Evolutionary conservation across 2,113 vertebrate species (phyloP), one percentile per base, ranked within the genome.

Genomic region (Turnix velox): DNA sequence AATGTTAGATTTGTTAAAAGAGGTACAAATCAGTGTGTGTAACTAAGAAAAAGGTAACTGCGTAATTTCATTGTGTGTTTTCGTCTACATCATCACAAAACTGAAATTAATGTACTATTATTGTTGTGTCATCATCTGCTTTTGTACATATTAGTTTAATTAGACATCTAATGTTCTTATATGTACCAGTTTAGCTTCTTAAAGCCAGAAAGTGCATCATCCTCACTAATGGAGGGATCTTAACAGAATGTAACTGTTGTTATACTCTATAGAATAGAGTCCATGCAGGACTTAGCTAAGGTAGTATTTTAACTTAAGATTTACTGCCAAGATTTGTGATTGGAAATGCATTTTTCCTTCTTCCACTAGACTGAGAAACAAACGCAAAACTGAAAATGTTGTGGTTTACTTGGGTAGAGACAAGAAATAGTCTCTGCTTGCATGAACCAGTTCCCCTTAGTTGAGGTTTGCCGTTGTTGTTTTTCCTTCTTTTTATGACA

Each of bases 201-300:
- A 16, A 72, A 63, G 33, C 25, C 71, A 82, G n/a, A 45, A 58
- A n/a, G 35, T 66, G 1, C 18, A 46, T 49, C 14, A 10, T 20
- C 5, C 4, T 49, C 42, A 4, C 40, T 63, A 31, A 39, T 23
- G n/a, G 51, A 78, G 39, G 48, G 58, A 51, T 19, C 7, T 5
- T 43, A 77, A 40, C 2, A 0, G 1, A 31, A 15, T 18, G 22
- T 33, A 45, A 25, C 40, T 46, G 0, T 43, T 18, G 22, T 48
- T 67, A 8, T 13, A 1, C 18, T 20, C 3, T 14, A 52, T 0
- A 23, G 43, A 68, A 14, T 5, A 33, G 69, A 54, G 23, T 19
- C 48, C 0, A 0, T 40, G 31, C 33, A 52, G 45, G 31, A 58
- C 11, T 42, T 48, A 30, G 0, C 7, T 40, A 55, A 25, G 37